Base-by-base conservation (phyloP, 2,888 invertebrate species). In the Euspilapteryx auroguttella region DNA sequence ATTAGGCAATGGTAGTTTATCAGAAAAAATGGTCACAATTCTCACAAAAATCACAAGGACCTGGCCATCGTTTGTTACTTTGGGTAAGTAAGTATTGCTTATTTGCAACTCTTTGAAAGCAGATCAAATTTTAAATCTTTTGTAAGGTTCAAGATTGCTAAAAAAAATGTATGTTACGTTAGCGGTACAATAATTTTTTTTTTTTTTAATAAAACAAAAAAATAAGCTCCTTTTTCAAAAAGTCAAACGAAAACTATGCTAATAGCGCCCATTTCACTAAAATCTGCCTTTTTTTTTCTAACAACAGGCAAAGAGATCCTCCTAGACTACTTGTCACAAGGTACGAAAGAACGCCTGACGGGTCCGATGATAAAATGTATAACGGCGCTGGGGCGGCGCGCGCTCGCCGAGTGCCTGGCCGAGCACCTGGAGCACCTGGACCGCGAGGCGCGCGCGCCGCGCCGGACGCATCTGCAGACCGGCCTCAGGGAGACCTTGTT, bases 11-110 rank as follows among this genome's bases (percentile, higher is more conserved):
- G 76, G 75, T 25, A 57, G 63, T 1, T 40, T 77, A 5, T 63
- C 76, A 0, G 76, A 76, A 25, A 73, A 76, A 49, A 76, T 76
- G 75, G 73, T 75, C 3, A 50, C 64, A 11, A 68, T 76, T 38
- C 50, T 77, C 28, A 68, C 71, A 2, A 71, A 75, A 48, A 68
- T 77, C 23, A 71, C 66, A 24, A 49, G 69, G 3, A 73, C 73
- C 2, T 77, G 77, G 77, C 76, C 77, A 0, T 55, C 65, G 1
- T 75, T 76, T 39, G 62, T 71, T 30, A 50, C 57, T 22, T 73
- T 77, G 46, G 77, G 77, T 76, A 44, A 46, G 46, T 33, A n/a
- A n/a, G n/a, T n/a, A n/a, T n/a, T n/a, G n/a, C n/a, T n/a, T n/a
- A n/a, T n/a, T n/a, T n/a, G n/a, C n/a, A n/a, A n/a, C n/a, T n/a